Percentiles rank a stretch among this genome's conserved stretches.
phyloP scores from a whole-genome alignment of 2,797 vertebrate genomes.

The Epinephelus awoara region DNA sequence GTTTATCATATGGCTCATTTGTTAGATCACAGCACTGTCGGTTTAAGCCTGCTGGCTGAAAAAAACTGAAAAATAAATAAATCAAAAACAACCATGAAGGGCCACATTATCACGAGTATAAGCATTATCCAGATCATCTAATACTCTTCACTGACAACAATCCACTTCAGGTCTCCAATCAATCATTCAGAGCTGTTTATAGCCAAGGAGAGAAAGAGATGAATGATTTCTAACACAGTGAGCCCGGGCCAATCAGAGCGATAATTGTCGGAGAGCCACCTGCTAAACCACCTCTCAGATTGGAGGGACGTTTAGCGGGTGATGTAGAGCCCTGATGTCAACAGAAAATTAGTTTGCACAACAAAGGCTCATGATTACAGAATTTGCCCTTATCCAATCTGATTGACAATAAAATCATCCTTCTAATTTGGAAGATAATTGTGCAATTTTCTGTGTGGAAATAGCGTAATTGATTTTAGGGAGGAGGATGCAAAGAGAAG shows the following conservation, averaged over 20 bases:
- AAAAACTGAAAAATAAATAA: background rate
- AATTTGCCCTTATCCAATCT: slow-evolving; percentile 59
- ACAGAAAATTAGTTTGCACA: slow-evolving; percentile 58
- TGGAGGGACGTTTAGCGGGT: slow-evolving; percentile 32
- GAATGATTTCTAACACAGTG: slow-evolving; percentile 28
- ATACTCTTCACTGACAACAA: slow-evolving; percentile 32
- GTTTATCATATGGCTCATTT: slow-evolving; percentile 28
- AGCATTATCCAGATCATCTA: slow-evolving; percentile 28
- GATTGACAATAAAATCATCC: slow-evolving; percentile 65
- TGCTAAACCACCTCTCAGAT: slow-evolving; percentile 43
- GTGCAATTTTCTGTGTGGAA: slow-evolving; percentile 57
- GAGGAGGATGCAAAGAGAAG: slow-evolving; percentile 16
- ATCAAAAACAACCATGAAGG: background rate
- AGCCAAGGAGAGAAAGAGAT: slow-evolving; percentile 10
- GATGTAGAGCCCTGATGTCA: slow-evolving; percentile 43
- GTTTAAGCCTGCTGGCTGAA: slow-evolving; percentile 6
- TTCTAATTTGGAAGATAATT: slow-evolving; percentile 69
- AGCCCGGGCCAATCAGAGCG: slow-evolving; percentile 35
- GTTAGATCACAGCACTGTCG: slow-evolving; percentile 19
- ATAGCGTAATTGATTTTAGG: slow-evolving; percentile 51
- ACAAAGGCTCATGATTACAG: slow-evolving; percentile 66
- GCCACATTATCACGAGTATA: slow-evolving; percentile 9
- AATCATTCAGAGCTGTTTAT: slow-evolving; percentile 53
- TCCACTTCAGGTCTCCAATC: slow-evolving; percentile 38
- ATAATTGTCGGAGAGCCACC: slow-evolving; percentile 53